phyloP scores from a whole-genome alignment of 2,113 vertebrate species.

The Choloepus hoffmanni region DNA sequence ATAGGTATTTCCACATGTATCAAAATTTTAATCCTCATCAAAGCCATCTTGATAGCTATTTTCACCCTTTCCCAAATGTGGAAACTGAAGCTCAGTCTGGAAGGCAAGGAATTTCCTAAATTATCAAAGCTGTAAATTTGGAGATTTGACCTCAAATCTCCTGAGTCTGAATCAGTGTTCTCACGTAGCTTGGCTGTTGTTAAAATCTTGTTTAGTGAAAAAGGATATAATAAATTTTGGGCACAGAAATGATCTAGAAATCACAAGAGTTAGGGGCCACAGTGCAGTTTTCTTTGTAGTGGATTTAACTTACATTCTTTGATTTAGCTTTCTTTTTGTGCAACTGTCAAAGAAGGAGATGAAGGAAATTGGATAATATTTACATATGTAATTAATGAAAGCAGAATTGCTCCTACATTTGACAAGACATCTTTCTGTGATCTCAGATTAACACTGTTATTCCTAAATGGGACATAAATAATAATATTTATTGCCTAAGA shows the following conservation, averaged over 20 bases:
- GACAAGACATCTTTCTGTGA: slow-evolving; percentile 14
- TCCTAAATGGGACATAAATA: slow-evolving; percentile 68
- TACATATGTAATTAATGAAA: slow-evolving; percentile 58
- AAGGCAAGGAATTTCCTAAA: not conserved
- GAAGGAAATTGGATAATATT: slow-evolving; percentile 42
- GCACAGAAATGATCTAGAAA: slow-evolving; percentile 1
- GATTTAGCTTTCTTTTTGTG: not conserved
- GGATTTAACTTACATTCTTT: not conserved
- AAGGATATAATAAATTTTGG: not conserved
- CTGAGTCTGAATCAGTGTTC: not conserved
- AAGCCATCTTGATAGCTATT: not conserved
- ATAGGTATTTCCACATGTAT: not conserved
- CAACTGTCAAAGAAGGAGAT: slow-evolving; percentile 20
- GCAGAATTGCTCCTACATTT: not conserved
- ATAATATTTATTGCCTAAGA: slow-evolving; percentile 70
- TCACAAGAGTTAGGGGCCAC: not conserved
- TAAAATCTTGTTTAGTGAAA: not conserved
- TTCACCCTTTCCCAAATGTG: not conserved
- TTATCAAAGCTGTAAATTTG: not conserved
- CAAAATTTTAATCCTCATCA: not conserved
- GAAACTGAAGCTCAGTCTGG: not conserved
- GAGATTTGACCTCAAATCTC: not conserved
- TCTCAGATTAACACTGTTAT: slow-evolving; percentile 68
- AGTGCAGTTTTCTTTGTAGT: not conserved
- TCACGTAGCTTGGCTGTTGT: not conserved